Base-by-base conservation (phyloP, 2,797 vertebrate genomes). In the Chiroxiphia lanceolata region DNA sequence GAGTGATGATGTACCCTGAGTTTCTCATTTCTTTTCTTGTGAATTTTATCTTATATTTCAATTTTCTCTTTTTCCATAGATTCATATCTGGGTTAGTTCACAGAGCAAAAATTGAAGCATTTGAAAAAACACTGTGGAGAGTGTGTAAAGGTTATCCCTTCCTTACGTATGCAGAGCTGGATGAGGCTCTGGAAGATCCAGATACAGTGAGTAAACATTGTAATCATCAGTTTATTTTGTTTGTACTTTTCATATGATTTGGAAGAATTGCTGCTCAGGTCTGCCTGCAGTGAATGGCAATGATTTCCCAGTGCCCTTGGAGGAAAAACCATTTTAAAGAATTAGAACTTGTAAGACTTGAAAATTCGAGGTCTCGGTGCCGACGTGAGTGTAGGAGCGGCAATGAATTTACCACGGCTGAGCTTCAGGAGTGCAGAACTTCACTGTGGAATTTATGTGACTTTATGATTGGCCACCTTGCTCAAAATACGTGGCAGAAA, bases 111-210 rank as follows among this genome's bases (percentile, higher is more conserved):
- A 98, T 99, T 22, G 99, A 99, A 96, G 99, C 99, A 4, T 99
- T 99, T 94, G 99, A 99, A 94, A 99, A 98, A 77, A 99, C 99
- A 99, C 90, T 99, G 85, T 99, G 99, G 99, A 96, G 99, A 64
- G 99, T 98, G 65, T 99, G 99, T 90, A 99, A 99, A 93, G 99
- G 99, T 44, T 99, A 99, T 93, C 99, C 99, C 74, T 99, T 99
- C 64, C 98, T 99, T 88, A 99, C 99, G 33, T 99, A 99, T 6
- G 98, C 98, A 5, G 99, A 99, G 61, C 84, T 99, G 96, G 99
- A 99, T 1, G 98, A 99, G 70, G 98, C 95, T 92, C 98, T 99
- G 1, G 97, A 98, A 25, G 99, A 99, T 87, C 98, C 99, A 0
- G 99, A 99, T 93, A 99, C 99, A 0, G 99, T 99, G 96, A 98